These are phyloP conservation scores for Geotrypetes seraphini DNA, from an alignment of 2,797 vertebrate species.

Conservation along the genomic window DNA sequence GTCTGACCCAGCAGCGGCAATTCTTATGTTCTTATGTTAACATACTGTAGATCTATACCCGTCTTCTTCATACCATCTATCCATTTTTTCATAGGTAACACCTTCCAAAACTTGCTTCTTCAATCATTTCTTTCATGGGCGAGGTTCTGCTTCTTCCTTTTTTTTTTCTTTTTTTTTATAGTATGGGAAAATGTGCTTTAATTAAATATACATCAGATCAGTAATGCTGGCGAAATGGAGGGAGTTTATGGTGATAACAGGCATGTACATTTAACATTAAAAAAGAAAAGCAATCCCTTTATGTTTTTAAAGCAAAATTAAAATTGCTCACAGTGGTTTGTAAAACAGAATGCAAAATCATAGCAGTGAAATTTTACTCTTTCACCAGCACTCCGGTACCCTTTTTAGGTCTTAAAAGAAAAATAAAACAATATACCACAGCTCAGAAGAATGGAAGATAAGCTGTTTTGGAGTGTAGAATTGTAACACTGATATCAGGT, in stretches of 20 bases:
- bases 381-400: conserved; percentile 49
- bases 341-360: conserved; percentile 52
- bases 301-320: conserved; percentile 44
- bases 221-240: conserved; percentile 36
- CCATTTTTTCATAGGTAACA: no score
- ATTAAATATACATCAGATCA: conserved; percentile 59
- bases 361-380: conserved; percentile 44
- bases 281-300: conserved; percentile 55
- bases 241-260: conserved; percentile 36
- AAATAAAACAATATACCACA: conserved; percentile 34
- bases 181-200: conserved; percentile 44
- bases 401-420: conserved; percentile 50
- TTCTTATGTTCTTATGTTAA: no score
- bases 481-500: conserved; percentile 35
- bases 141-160: no score
- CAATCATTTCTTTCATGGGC: no score
- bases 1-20: no score
- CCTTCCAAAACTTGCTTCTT: no score
- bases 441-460: conserved; percentile 11
- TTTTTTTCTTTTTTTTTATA: no score
- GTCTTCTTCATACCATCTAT: no score
- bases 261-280: conserved; percentile 37
- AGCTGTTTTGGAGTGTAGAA: conserved; percentile 38
- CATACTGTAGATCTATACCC: no score
- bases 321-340: conserved; percentile 61